Percentiles rank a stretch among this genome's conserved stretches.
These are phyloP conservation scores for Chloropsis cyanopogon DNA, from an alignment of 2,113 vertebrate genomes.

Conservation along the genomic window DNA sequence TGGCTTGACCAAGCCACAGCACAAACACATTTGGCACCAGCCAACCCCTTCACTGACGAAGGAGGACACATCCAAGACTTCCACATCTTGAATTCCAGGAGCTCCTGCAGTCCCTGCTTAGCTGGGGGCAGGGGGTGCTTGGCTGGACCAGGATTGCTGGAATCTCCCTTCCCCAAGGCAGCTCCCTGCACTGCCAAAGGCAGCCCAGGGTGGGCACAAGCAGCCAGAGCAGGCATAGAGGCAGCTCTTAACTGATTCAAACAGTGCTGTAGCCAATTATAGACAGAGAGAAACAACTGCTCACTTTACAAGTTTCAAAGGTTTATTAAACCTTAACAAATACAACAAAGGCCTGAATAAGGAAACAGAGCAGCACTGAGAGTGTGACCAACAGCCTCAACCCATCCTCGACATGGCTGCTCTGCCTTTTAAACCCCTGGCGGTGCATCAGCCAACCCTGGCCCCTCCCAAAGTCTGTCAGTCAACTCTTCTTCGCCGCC, in stretches of 20 bases:
- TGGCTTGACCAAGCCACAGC: not conserved
- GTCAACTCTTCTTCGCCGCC: not conserved
- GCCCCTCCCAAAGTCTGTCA: not conserved
- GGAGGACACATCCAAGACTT: not conserved
- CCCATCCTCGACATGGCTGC: not conserved
- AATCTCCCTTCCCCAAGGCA: not conserved
- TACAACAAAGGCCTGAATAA: not conserved
- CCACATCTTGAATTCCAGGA: not conserved
- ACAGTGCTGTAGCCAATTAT: not conserved
- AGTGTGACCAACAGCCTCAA: fast-evolving
- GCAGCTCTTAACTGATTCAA: not conserved
- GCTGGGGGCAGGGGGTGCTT: not conserved
- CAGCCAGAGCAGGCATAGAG: not conserved
- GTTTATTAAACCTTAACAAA: not conserved
- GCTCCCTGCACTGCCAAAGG: not conserved
- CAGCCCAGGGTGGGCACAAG: not conserved
- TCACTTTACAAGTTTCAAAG: not conserved
- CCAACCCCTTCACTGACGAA: not conserved
- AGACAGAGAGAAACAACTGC: not conserved
- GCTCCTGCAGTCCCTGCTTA: not conserved
- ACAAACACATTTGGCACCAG: not conserved
- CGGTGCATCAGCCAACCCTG: not conserved
- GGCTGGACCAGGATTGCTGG: fast-evolving
- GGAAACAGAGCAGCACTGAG: not conserved
- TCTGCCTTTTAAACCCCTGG: not conserved